These are phyloP conservation scores for Halictus rubicundus DNA, from an alignment of 1,140 invertebrate genomes.

Conservation along the genomic window DNA sequence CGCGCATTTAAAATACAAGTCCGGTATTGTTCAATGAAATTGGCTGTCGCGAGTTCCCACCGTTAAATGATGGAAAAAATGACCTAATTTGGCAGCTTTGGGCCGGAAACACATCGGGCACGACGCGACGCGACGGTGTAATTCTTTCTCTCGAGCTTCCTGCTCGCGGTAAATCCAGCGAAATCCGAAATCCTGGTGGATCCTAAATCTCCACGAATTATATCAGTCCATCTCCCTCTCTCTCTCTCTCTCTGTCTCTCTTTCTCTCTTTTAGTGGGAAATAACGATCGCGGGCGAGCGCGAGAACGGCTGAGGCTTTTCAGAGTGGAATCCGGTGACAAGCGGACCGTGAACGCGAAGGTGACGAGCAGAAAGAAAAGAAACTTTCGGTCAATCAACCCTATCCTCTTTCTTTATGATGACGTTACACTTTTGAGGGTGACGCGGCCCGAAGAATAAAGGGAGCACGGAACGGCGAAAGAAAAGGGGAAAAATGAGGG, in stretches of 20 bases:
- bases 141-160: neutral
- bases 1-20: too few species aligned
- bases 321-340: neutral
- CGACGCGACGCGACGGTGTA: neutral
- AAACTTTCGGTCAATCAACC: constrained; percentile 37
- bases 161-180: neutral
- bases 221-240: constrained; percentile 26
- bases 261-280: neutral
- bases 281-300: constrained; percentile 16
- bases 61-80: neutral
- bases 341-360: constrained; percentile 4
- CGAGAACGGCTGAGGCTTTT: neutral
- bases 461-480: neutral
- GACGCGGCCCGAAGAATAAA: constrained; percentile 2
- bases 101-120: too few species aligned
- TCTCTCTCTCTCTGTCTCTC: constrained; percentile 8
- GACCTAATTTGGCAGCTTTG: too few species aligned
- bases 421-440: constrained; percentile 9
- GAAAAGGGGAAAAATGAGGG: constrained; percentile 24
- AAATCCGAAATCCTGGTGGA: neutral
- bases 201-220: constrained; percentile 23
- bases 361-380: constrained; percentile 7
- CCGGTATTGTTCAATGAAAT: too few species aligned
- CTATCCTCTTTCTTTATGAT: constrained; percentile 20
- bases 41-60: too few species aligned